phyloP scores from a whole-genome alignment of 2,888 invertebrate species.

The Fragum whitleyi region DNA sequence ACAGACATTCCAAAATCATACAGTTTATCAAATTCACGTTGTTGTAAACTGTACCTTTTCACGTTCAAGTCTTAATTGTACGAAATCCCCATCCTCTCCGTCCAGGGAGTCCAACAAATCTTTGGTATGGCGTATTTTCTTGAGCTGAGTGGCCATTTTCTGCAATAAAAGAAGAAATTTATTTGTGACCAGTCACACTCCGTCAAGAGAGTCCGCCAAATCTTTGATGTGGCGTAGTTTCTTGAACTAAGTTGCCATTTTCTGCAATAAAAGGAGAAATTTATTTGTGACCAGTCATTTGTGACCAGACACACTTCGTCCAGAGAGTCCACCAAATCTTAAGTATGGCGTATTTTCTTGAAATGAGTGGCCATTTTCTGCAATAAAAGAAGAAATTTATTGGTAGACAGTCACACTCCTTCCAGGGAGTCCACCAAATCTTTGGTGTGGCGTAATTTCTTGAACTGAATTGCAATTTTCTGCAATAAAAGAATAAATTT shows the following conservation, averaged over 20 bases:
- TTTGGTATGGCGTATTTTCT: background rate
- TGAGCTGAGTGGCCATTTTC: background rate
- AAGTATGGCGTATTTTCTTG: background rate
- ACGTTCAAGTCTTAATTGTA: slow-evolving; percentile 69
- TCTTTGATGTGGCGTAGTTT: background rate
- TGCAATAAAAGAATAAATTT: too few species aligned
- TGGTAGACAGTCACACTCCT: background rate
- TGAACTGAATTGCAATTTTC: too few species aligned
- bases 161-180: background rate
- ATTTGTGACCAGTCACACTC: background rate
- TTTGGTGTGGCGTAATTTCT: background rate
- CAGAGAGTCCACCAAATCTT: background rate
- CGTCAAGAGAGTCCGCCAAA: background rate
- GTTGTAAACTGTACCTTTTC: slow-evolving; percentile 48
- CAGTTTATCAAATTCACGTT: too few species aligned
- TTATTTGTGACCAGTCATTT: too few species aligned
- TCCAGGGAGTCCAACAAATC: slow-evolving; percentile 13
- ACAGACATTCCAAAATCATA: too few species aligned
- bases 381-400: background rate
- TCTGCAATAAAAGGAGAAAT: too few species aligned
- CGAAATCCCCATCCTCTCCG: slow-evolving; percentile 79
- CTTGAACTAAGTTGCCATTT: too few species aligned
- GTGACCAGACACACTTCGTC: too few species aligned
- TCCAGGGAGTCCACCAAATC: background rate
- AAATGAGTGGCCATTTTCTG: background rate